Conservation (phyloP, 1,140 invertebrate genomes). For the Drosophila ironensis region DNA sequence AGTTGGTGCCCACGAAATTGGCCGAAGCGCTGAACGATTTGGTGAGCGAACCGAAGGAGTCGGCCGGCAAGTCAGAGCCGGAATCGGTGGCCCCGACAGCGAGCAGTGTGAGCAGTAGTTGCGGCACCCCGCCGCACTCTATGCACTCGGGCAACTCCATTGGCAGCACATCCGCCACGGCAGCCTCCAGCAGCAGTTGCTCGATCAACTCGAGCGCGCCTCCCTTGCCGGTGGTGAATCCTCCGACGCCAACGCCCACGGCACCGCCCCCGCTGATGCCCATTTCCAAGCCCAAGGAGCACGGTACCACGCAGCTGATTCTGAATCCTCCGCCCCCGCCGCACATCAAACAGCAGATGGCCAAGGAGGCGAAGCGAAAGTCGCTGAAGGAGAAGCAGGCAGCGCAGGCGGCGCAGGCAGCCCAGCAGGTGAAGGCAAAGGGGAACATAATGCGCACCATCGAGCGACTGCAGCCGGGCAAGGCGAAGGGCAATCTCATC, state of each 20-base stretch:
- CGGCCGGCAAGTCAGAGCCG: slow-evolving; percentile 40
- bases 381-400: slow-evolving; percentile 73
- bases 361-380: slow-evolving; percentile 77
- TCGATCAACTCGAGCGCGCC: slow-evolving; percentile 33
- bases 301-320: slow-evolving; percentile 70
- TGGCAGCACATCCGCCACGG: slow-evolving; percentile 68
- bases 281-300: slow-evolving; percentile 82
- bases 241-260: slow-evolving; percentile 17
- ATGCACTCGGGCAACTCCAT: slow-evolving; percentile 76
- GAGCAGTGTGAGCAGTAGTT: slow-evolving; percentile 73
- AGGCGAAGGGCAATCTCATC: slow-evolving; percentile 92
- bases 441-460: slow-evolving; percentile 91
- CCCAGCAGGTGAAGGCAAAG: slow-evolving; percentile 83
- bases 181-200: slow-evolving; percentile 56
- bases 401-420: slow-evolving; percentile 46
- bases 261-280: slow-evolving; percentile 77
- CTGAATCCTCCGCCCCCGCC: slow-evolving; percentile 75
- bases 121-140: slow-evolving; percentile 76
- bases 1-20: slow-evolving; percentile 70
- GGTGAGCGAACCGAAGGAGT: slow-evolving; percentile 52
- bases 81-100: slow-evolving; percentile 53
- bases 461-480: slow-evolving; percentile 90
- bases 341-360: slow-evolving; percentile 74
- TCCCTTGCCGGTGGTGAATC: not conserved
- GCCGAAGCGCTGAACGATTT: slow-evolving; percentile 69